phyloP scores from a whole-genome alignment of 2,113 vertebrate genomes.

The Haemorhous mexicanus region DNA sequence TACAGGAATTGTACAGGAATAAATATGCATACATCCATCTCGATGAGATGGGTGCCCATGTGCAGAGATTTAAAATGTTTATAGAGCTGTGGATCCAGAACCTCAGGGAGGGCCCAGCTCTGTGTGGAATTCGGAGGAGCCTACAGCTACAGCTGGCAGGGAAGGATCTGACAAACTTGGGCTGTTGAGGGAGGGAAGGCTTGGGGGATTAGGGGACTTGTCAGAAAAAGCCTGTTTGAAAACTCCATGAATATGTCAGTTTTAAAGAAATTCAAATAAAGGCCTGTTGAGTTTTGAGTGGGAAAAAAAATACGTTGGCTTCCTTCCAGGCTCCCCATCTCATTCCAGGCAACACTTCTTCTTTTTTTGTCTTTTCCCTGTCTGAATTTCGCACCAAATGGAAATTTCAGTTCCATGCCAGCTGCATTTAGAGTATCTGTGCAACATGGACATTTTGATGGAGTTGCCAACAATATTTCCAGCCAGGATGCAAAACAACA shows the following conservation, averaged over 20 bases:
- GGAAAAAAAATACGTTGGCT: not conserved
- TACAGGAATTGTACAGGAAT: constrained; percentile 19
- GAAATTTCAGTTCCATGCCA: constrained; percentile 18
- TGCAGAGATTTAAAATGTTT: not conserved
- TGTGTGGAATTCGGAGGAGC: not conserved
- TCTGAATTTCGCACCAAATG: constrained; percentile 40
- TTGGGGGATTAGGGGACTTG: constrained; percentile 15
- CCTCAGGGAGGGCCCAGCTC: not conserved
- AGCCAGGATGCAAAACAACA: not conserved
- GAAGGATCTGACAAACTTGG: not conserved
- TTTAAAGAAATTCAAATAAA: constrained; percentile 51
- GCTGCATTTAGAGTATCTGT: not conserved
- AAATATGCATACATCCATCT: constrained; percentile 43
- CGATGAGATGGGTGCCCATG: constrained; percentile 12
- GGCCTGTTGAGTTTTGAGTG: constrained; percentile 40
- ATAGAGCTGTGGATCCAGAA: not conserved
- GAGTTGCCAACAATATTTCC: not conserved
- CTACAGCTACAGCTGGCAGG: constrained; percentile 3
- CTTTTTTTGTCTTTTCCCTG: constrained; percentile 35
- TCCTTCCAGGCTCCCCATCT: constrained; percentile 1
- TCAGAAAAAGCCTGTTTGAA: constrained; percentile 42
- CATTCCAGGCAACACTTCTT: constrained; percentile 22
- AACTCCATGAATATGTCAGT: constrained; percentile 35
- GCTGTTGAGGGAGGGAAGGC: not conserved
- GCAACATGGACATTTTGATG: not conserved